Base-by-base conservation (phyloP, 2,888 invertebrate species). In the Melitaea athalia region DNA sequence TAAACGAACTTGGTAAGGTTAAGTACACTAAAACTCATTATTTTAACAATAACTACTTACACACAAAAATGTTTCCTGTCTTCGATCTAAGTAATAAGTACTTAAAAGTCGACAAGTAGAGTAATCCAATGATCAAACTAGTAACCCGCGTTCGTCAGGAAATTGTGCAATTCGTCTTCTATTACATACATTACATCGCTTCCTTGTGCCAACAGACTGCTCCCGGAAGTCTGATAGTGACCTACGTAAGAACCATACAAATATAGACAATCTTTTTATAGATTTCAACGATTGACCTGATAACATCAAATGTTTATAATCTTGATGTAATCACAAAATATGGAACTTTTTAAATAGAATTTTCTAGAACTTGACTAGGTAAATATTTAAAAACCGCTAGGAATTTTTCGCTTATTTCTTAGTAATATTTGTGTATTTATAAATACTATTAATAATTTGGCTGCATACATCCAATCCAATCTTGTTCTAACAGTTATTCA, bases 121-220 rank as follows among this genome's bases (percentile, higher is more conserved):
- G 53, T 63, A 65, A 65, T 63, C 59, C 59, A 57, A 31, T 63
- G 50, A 59, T 50, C 52, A 38, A 70, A 68, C 42, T 53, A 65
- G 62, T 61, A 43, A 38, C 10, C 47, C 24, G 24, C 47, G 61
- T 57, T 74, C 77, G 78, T 76, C 81, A 82, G 85, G 85, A 86
- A 84, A 84, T 88, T 87, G 83, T 84, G 85, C 79, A 87, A 88
- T 84, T 81, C 75, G 80, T 79, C 81, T 84, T 83, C 82, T 80
- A 83, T 84, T 83, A 80, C 79, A 70, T 49, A 68, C 64, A 82
- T 82, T 79, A 79, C 78, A 79, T 79, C 78, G 79, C 81, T 85
- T 85, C 83, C 83, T 81, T 76, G 78, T 78, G 75, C 74, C 67
- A 69, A 73, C 74, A 64, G 60, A 63, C 67, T 55, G 63, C 77